These are phyloP conservation scores for Pseudolaguvia tuberculata DNA, from an alignment of 2,113 vertebrate species.

Conservation along the genomic window DNA sequence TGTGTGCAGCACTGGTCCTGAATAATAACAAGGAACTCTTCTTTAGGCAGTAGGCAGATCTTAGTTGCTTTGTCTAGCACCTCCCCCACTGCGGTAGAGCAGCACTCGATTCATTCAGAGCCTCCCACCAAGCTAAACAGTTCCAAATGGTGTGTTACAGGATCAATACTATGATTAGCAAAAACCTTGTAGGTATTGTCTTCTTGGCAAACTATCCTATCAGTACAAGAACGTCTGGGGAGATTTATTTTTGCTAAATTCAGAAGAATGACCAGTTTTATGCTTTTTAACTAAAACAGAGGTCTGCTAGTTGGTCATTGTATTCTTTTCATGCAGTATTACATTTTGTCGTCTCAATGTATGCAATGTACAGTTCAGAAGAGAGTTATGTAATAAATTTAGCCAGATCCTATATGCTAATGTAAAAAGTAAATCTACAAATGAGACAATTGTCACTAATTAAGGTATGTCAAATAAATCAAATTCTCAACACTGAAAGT, in stretches of 20 bases:
- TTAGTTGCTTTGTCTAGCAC: slow-evolving; percentile 61
- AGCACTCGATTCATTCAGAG: slow-evolving; percentile 67
- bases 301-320: not conserved
- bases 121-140: slow-evolving; percentile 66
- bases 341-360: slow-evolving; percentile 12
- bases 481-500: not conserved
- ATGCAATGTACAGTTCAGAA: not conserved
- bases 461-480: not conserved
- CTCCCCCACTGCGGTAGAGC: slow-evolving; percentile 50
- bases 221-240: slow-evolving; percentile 56
- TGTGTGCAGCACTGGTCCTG: slow-evolving; percentile 48
- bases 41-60: slow-evolving; percentile 49
- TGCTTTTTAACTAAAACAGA: slow-evolving; percentile 1
- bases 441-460: no score
- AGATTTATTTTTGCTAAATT: slow-evolving; percentile 31
- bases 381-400: slow-evolving; percentile 11
- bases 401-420: no score
- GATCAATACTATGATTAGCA: slow-evolving; percentile 77
- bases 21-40: slow-evolving; percentile 60
- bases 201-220: slow-evolving; percentile 67
- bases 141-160: slow-evolving; percentile 69
- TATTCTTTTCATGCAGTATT: slow-evolving; percentile 21
- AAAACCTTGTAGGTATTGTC: slow-evolving; percentile 70
- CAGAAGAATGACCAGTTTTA: slow-evolving; percentile 32
- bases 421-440: slow-evolving; percentile 21